These are phyloP conservation scores for Drosophila ochracea DNA, from an alignment of 2,888 invertebrate species.

Conservation along the genomic window DNA sequence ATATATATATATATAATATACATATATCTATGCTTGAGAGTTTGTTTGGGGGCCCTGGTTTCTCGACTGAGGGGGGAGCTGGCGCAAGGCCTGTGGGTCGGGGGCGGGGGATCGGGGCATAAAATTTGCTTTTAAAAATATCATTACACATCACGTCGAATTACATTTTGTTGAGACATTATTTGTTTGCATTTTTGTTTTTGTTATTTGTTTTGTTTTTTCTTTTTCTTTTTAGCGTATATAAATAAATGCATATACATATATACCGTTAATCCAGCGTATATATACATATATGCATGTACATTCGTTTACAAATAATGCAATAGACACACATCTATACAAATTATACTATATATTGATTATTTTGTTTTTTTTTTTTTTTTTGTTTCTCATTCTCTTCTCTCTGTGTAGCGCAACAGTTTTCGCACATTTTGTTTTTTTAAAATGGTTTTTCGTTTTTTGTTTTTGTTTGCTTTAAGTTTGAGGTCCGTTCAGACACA, in stretches of 20 bases:
- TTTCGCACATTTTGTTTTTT: constrained; percentile 48
- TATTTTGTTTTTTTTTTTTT: constrained; percentile 46
- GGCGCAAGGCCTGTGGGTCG: constrained; percentile 7
- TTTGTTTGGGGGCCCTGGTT: constrained; percentile 20
- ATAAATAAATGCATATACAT: constrained; percentile 77
- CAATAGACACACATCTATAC: constrained; percentile 84
- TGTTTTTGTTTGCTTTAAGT: constrained; percentile 47
- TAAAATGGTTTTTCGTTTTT: constrained; percentile 34
- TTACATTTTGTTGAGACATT: constrained; percentile 74
- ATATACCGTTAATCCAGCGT: constrained; percentile 44
- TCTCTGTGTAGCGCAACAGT: constrained; percentile 43
- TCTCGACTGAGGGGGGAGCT: not conserved
- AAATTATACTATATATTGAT: constrained; percentile 83
- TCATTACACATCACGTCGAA: constrained; percentile 84
- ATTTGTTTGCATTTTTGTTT: constrained; percentile 34
- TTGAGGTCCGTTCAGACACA: constrained; percentile 81
- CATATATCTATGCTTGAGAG: constrained; percentile 12
- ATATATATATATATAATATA: constrained; percentile 9
- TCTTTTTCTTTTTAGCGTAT: constrained; percentile 62
- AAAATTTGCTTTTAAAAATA: constrained; percentile 84
- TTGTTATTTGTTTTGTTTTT: constrained; percentile 4
- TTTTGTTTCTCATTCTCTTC: constrained; percentile 48
- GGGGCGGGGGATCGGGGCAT: constrained; percentile 58
- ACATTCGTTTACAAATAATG: constrained; percentile 81
- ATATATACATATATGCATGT: constrained; percentile 61